phyloP scores from a whole-genome alignment of 2,888 invertebrate species.

The Tipula confusa region DNA sequence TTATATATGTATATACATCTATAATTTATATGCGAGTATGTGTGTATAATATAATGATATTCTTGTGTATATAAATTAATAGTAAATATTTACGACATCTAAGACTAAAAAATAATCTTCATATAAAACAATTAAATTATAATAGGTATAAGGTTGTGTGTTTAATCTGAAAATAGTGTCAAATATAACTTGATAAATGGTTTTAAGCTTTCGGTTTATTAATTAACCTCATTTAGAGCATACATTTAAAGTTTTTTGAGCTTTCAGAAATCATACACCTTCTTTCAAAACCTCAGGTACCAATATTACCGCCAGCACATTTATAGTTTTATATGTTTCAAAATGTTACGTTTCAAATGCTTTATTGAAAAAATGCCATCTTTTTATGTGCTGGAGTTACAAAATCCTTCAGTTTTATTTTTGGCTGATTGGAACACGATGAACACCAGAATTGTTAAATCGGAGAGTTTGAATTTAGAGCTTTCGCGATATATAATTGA shows the following conservation, averaged over 20 bases:
- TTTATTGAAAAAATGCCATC: too few species aligned
- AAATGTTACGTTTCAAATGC: neutral
- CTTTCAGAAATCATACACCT: too few species aligned
- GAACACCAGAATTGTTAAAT: too few species aligned
- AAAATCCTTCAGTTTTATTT: too few species aligned
- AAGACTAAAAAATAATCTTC: neutral
- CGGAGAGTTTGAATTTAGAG: too few species aligned
- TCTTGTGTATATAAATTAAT: neutral
- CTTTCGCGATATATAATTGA: too few species aligned
- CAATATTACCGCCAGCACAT: neutral
- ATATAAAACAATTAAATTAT: neutral
- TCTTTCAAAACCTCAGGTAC: too few species aligned
- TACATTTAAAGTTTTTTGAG: too few species aligned
- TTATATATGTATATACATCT: neutral
- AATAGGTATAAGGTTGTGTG: neutral
- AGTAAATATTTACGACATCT: neutral
- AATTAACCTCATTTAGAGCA: neutral
- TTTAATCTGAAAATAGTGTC: neutral
- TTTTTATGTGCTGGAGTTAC: too few species aligned
- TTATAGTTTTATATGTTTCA: neutral
- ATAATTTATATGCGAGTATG: too few species aligned
- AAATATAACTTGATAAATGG: neutral
- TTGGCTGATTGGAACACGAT: too few species aligned
- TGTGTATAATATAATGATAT: neutral
- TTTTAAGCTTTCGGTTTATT: neutral